These are phyloP conservation scores for Heteromyza rotundicornis DNA, from an alignment of 2,888 invertebrate genomes.

Conservation along the genomic window DNA sequence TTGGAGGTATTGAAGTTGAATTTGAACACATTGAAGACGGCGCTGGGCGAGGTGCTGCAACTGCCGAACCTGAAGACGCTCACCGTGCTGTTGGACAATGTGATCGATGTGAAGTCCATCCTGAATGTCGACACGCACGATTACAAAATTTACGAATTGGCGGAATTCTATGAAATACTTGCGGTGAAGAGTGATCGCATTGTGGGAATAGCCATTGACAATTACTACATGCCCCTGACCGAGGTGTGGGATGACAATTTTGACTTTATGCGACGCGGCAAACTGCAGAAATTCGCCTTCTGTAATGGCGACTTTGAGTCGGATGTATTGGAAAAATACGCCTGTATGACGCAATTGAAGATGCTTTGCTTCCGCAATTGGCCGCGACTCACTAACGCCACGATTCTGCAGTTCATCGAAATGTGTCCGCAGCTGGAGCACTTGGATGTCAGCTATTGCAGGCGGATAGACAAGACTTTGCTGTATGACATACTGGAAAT, in stretches of 20 bases:
- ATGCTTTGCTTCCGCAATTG: constrained; percentile 46
- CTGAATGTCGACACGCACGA: constrained; percentile 45
- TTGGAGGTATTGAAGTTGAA: constrained; percentile 47
- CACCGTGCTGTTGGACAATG: constrained; percentile 47
- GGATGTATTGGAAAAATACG: constrained; percentile 40
- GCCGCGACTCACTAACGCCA: constrained; percentile 39
- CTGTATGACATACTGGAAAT: constrained; percentile 38
- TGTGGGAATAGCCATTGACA: constrained; percentile 48
- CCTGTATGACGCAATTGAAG: constrained; percentile 41
- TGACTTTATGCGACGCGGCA: constrained; percentile 37
- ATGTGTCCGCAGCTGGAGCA: constrained; percentile 44
- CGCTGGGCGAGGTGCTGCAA: constrained; percentile 39
- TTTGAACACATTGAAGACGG: constrained; percentile 46
- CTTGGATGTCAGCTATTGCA: constrained; percentile 51
- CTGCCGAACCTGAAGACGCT: constrained; percentile 44
- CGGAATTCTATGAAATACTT: constrained; percentile 50
- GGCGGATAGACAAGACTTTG: constrained; percentile 39
- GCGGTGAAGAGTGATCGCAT: constrained; percentile 39
- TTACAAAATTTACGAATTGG: constrained; percentile 49
- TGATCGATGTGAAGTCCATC: constrained; percentile 32
- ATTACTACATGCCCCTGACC: constrained; percentile 47
- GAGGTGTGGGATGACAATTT: constrained; percentile 41
- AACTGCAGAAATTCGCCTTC: constrained; percentile 45
- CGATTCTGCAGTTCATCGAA: constrained; percentile 42
- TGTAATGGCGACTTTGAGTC: constrained; percentile 46